Conservation (phyloP, 2,797 vertebrate genomes). For the Protosalanx chinensis region DNA sequence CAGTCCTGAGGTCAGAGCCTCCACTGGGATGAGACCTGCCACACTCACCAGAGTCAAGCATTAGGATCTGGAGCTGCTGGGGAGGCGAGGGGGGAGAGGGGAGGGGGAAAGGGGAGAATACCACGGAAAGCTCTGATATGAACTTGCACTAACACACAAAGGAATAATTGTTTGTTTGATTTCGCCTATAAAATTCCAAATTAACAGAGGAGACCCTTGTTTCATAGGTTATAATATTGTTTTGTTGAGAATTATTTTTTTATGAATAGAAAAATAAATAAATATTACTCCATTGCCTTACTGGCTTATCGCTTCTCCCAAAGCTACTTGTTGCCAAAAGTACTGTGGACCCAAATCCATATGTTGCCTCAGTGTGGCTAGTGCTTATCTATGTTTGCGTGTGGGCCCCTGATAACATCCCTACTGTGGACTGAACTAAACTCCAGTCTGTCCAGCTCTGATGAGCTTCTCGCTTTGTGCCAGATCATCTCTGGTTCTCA, state of each 20-base stretch:
- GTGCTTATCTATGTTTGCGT: neutral
- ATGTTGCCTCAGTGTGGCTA: neutral
- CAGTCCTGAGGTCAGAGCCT: constrained; percentile 1
- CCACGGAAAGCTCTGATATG: neutral
- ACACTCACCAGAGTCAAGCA: neutral
- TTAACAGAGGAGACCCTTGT: neutral
- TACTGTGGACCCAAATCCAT: neutral
- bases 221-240: neutral
- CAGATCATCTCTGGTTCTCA: constrained; percentile 55
- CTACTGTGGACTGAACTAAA: constrained; percentile 10
- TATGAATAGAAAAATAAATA: neutral
- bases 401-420: constrained; percentile 32
- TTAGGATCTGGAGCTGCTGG: neutral
- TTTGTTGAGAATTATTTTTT: neutral
- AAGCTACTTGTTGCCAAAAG: neutral
- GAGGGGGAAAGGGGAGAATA: neutral
- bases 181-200: neutral
- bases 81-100: neutral
- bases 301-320: neutral
- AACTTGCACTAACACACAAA: neutral
- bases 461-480: constrained; percentile 54
- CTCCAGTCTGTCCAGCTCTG: constrained; percentile 41
- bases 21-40: neutral
- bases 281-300: neutral
- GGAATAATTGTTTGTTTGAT: neutral